phyloP scores from a whole-genome alignment of 2,113 vertebrate genomes.

The Leuciscus idus region DNA sequence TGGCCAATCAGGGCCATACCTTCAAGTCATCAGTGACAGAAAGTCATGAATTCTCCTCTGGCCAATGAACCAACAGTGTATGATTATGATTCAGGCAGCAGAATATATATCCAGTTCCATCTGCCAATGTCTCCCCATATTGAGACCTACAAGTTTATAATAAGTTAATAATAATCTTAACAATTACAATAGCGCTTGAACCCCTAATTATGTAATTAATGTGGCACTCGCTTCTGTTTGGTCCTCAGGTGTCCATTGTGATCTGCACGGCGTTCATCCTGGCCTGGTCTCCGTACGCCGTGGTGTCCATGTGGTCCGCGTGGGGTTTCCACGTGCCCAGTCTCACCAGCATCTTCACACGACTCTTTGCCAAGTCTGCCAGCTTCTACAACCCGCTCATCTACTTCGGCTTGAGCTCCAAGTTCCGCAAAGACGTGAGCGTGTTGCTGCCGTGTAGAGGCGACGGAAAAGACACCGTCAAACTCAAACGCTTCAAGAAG shows the following conservation, averaged over 20 bases:
- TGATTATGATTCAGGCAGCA: no score
- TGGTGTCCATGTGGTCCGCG: constrained; percentile 78
- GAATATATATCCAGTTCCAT: no score
- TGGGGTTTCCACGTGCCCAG: constrained; percentile 73
- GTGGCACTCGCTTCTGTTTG: not conserved
- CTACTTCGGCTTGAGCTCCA: constrained; percentile 87
- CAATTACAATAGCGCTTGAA: no score
- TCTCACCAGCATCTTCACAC: constrained; percentile 77
- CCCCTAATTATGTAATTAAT: no score
- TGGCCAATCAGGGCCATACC: no score
- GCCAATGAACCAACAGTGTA: no score
- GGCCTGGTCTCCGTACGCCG: constrained; percentile 76
- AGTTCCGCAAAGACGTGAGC: constrained; percentile 78
- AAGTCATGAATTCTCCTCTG: no score
- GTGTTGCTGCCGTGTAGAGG: constrained; percentile 73
- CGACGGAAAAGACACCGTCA: constrained; percentile 71
- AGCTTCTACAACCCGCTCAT: constrained; percentile 86
- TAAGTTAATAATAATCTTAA: no score
- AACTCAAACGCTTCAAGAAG: constrained; percentile 76
- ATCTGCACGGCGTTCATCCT: constrained; percentile 78
- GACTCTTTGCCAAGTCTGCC: constrained; percentile 80
- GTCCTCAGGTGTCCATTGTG: constrained; percentile 72
- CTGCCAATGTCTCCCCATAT: no score
- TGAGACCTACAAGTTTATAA: no score
- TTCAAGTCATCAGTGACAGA: no score